Percentiles rank a stretch among this genome's conserved stretches.
These are phyloP conservation scores for Pygmarrhopalites habei DNA, from an alignment of 1,140 invertebrate genomes.

Conservation along the genomic window DNA sequence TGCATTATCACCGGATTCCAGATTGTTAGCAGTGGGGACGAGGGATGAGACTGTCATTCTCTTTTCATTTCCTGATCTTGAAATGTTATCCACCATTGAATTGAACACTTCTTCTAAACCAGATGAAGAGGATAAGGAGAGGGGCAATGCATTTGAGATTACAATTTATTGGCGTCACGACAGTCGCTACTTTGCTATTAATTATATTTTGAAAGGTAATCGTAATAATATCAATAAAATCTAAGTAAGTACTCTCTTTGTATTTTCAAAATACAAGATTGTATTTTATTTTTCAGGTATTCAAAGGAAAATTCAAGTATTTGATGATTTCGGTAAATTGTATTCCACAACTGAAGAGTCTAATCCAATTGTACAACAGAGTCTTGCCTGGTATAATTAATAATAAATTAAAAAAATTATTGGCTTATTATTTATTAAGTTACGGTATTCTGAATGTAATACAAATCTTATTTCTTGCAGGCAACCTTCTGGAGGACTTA, in stretches of 20 bases:
- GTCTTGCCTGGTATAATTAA: not conserved
- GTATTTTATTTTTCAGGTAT: not conserved
- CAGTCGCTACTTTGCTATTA: conserved; percentile 34
- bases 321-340: conserved; percentile 27
- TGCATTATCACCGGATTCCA: conserved; percentile 34
- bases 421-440: no score
- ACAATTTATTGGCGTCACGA: conserved; percentile 29
- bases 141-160: not conserved
- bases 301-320: conserved; percentile 22
- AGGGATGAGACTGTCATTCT: conserved; percentile 18
- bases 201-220: conserved; percentile 10
- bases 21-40: conserved; percentile 31
- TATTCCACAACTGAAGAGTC: conserved; percentile 30
- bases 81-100: conserved; percentile 23
- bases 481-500: conserved; percentile 33
- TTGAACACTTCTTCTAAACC: not conserved
- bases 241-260: not conserved
- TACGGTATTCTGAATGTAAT: no score
- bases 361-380: not conserved
- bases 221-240: not conserved
- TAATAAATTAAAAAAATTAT: no score
- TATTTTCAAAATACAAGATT: conserved; percentile 14
- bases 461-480: no score
- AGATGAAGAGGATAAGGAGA: not conserved
- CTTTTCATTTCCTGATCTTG: conserved; percentile 30